Conservation (phyloP, 2,888 invertebrate species). For the Eulithis testata region DNA sequence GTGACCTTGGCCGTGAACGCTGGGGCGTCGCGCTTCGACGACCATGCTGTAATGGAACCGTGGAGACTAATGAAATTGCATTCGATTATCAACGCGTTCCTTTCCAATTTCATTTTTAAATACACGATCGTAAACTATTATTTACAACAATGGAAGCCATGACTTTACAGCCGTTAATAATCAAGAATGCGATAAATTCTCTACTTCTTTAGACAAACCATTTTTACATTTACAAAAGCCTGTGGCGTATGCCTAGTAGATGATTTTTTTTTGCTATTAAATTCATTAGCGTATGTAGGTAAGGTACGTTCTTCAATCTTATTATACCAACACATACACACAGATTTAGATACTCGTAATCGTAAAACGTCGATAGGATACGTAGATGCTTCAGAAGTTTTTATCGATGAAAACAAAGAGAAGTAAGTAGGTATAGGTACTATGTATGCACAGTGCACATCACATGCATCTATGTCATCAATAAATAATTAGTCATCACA, state of each 20-base stretch:
- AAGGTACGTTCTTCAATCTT: too few species aligned
- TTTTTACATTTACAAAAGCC: constrained; percentile 5
- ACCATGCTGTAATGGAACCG: constrained; percentile 72
- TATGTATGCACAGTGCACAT: too few species aligned
- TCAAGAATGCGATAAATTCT: constrained; percentile 37
- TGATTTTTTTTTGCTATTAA: not conserved
- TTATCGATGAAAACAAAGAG: constrained; percentile 25
- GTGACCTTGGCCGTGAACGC: constrained; percentile 82
- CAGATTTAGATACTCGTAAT: not conserved
- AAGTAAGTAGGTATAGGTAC: constrained; percentile 2
- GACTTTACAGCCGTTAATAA: constrained; percentile 34
- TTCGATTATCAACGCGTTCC: constrained; percentile 71
- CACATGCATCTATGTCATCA: constrained; percentile 19
- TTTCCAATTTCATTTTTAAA: constrained; percentile 48
- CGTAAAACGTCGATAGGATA: not conserved
- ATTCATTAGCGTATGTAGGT: not conserved
- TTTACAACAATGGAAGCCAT: constrained; percentile 30
- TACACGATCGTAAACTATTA: constrained; percentile 34
- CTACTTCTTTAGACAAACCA: constrained; percentile 18
- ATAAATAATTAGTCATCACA: constrained; percentile 27
- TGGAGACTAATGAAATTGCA: constrained; percentile 71
- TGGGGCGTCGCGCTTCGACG: constrained; percentile 76
- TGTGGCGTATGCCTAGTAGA: constrained; percentile 4
- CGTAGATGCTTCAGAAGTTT: constrained; percentile 6
- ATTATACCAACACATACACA: not conserved